These are phyloP conservation scores for Coronaproctus castanopsis DNA, from an alignment of 2,888 invertebrate genomes.

Conservation along the genomic window DNA sequence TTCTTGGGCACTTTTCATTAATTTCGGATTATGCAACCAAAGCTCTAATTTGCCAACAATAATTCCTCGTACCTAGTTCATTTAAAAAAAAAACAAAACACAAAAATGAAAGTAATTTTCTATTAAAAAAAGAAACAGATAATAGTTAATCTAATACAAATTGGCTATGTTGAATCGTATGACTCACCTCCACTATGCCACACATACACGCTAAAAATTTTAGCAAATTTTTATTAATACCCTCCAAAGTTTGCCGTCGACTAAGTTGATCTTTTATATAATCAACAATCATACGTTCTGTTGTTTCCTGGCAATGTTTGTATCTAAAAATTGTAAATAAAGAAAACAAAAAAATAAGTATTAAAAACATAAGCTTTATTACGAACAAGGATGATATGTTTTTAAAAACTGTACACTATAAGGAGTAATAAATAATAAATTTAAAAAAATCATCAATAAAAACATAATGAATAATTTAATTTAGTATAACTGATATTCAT, in stretches of 20 bases:
- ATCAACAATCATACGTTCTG: conserved; percentile 65
- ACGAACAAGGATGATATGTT: too few species aligned
- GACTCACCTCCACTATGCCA: conserved; percentile 57
- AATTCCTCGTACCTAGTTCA: conserved; percentile 42
- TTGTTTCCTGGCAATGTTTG: conserved; percentile 32
- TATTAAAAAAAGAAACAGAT: conserved; percentile 25
- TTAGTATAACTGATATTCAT: too few species aligned
- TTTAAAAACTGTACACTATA: too few species aligned
- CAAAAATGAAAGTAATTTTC: background rate
- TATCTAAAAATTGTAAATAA: conserved; percentile 16
- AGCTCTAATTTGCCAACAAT: conserved; percentile 65
- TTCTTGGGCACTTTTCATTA: conserved; percentile 80
- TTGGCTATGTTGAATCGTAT: too few species aligned
- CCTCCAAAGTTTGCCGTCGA: conserved; percentile 63
- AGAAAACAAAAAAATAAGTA: conserved; percentile 1
- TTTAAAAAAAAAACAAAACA: background rate
- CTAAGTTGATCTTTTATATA: conserved; percentile 72
- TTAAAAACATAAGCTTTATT: background rate
- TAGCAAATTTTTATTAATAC: conserved; percentile 71
- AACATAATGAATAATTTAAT: too few species aligned
- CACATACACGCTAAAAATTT: conserved; percentile 64
- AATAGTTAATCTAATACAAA: too few species aligned
- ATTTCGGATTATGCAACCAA: conserved; percentile 90
- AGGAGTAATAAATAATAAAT: too few species aligned
- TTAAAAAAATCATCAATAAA: too few species aligned